Percentiles rank a stretch among this genome's conserved stretches.
Conservation (phyloP, 1,140 invertebrate species). For the Pinna nobilis region DNA sequence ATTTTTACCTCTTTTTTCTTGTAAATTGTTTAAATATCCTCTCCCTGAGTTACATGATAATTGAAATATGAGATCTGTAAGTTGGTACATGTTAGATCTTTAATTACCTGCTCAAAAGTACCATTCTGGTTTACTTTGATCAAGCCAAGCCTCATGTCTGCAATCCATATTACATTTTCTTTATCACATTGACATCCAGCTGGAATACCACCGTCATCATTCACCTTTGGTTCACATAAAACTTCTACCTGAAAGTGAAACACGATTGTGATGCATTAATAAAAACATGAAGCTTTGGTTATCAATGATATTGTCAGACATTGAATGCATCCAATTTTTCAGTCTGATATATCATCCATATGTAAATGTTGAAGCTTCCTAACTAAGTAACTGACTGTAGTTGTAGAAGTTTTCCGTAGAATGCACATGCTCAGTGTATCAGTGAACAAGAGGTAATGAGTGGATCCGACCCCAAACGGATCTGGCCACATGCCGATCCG, state of each 20-base stretch:
- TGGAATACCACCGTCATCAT: slow-evolving; percentile 63
- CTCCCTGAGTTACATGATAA: no score
- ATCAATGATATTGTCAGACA: background rate
- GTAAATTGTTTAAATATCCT: no score
- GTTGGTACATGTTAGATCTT: background rate
- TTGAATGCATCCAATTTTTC: background rate
- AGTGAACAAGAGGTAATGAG: no score
- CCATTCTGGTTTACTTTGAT: slow-evolving; percentile 61
- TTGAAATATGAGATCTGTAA: no score
- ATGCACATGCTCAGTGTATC: no score
- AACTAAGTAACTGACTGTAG: no score
- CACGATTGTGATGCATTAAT: background rate
- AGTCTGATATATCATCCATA: background rate
- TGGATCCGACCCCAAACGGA: no score
- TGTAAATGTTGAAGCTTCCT: no score
- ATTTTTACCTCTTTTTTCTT: no score
- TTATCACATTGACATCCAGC: slow-evolving; percentile 70
- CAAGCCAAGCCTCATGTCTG: slow-evolving; percentile 71
- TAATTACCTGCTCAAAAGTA: slow-evolving; percentile 59
- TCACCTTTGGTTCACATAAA: slow-evolving; percentile 58
- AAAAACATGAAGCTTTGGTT: background rate
- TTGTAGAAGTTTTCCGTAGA: no score
- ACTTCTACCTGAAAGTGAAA: slow-evolving; percentile 41
- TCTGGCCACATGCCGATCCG: no score
- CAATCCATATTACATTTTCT: slow-evolving; percentile 65